Evolutionary conservation across 1,140 invertebrate genomes (phyloP).

Genomic region (Lepidurus arcticus): DNA sequence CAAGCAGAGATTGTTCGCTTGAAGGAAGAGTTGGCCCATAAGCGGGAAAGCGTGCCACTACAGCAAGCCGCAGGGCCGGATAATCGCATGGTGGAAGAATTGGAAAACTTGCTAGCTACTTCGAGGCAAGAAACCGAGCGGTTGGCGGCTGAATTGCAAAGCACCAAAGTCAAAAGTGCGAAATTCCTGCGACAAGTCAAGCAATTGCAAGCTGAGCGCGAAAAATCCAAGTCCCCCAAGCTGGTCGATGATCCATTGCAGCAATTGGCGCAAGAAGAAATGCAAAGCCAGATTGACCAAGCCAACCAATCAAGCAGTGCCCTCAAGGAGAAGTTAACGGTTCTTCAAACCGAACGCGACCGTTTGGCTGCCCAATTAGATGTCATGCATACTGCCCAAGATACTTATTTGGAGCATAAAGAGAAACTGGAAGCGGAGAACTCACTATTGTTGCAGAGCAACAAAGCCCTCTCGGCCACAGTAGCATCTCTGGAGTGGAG

Average conservation of each 20-base stretch:
- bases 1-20: neutral
- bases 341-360: neutral
- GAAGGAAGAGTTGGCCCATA: constrained; percentile 5
- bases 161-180: constrained; percentile 7
- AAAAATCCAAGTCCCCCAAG: neutral
- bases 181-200: neutral
- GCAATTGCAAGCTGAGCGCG: neutral
- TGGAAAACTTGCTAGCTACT: constrained; percentile 8
- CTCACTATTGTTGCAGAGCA: neutral
- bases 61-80: constrained; percentile 13
- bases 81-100: constrained; percentile 20
- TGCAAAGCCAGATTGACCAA: neutral
- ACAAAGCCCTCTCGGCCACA: neutral
- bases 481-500: constrained; percentile 25
- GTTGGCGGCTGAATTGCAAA: constrained; percentile 9
- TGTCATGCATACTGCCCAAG: constrained; percentile 13
- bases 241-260: neutral
- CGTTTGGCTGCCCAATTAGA: constrained; percentile 6
- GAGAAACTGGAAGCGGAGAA: constrained; percentile 7
- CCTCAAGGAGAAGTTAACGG: constrained; percentile 7
- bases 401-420: constrained; percentile 4
- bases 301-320: neutral
- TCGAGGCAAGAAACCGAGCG: constrained; percentile 6
- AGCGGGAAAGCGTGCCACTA: neutral
- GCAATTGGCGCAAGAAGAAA: constrained; percentile 6